Evolutionary conservation across 2,888 invertebrate species (phyloP), one percentile per base, ranked within the genome.

Genomic region (Metopia argyrocephala): DNA sequence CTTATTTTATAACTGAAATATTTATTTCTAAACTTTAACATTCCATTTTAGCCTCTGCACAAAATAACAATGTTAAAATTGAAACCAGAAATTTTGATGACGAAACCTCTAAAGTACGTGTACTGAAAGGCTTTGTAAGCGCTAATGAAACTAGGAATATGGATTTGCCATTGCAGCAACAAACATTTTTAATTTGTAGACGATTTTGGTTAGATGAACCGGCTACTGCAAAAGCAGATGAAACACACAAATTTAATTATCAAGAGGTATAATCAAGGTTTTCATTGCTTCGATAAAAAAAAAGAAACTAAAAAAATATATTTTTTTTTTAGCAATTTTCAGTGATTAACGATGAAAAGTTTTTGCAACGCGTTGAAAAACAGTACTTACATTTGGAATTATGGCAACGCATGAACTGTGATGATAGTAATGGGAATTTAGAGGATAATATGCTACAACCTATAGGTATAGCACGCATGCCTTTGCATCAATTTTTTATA

Each of bases 401-500:
- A 74, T 92, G 92, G 87, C 83, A 82, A 31, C 76, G 76, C 27
- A 78, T 69, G 50, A 74, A 31, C 9, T 57, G 66, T 4, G 79
- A 79, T 18, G 79, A 82, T 78, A 81, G 81, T 12, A 83, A 84
- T 74, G 82, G 78, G 18, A 82, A 79, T 71, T 0, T 1, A 0
- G 21, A 69, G 2, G 18, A 62, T 2, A 84, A 85, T 45, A 90
- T n/a, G n/a, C n/a, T 92, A 79, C 86, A 87, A 68, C 84, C 92
- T 5, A 85, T 93, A 61, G 93, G 93, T 21, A 87, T 92, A 27
- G 90, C 92, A 3, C 92, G 92, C 85, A 85, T 94, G 61, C 90
- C 93, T 4, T 86, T 93, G 56, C 93, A 94, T 88, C 92, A 93
- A 79, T 92, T 93, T 85, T 93, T 92, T 84, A 89, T 93, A 62